Percentiles rank a stretch among this genome's conserved stretches.
Conservation (phyloP, 2,888 invertebrate genomes). For the Harmothoe impar region DNA sequence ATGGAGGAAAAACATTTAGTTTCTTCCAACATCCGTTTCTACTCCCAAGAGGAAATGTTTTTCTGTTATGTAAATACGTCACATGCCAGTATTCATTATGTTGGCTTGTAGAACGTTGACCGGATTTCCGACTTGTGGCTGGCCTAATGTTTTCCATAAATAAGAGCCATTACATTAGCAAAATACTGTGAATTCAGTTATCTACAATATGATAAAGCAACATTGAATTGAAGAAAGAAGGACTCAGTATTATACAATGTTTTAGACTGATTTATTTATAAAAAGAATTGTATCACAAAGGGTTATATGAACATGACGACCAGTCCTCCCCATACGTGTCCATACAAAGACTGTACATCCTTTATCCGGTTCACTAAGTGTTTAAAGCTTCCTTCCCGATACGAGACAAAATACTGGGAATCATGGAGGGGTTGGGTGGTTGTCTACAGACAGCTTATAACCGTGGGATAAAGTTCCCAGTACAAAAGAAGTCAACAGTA, state of each 20-base stretch:
- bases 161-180: too few relatives aligned
- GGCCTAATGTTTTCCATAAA: too few relatives aligned
- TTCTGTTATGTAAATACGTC: neutral
- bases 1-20: neutral
- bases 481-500: constrained; percentile 42
- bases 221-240: too few relatives aligned
- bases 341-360: neutral
- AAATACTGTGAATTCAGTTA: too few relatives aligned
- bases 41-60: neutral
- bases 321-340: constrained; percentile 11
- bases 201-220: too few relatives aligned
- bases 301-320: neutral
- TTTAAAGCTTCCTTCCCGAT: constrained; percentile 1
- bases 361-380: neutral
- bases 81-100: too few relatives aligned
- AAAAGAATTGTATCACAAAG: neutral
- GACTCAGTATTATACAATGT: too few relatives aligned
- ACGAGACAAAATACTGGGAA: neutral
- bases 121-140: too few relatives aligned
- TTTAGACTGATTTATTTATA: neutral
- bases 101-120: too few relatives aligned
- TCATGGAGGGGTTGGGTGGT: neutral
- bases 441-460: neutral
- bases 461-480: constrained; percentile 33
- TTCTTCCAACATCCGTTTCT: neutral